A percentile compares a stretch with the other conserved stretches of the same genome.
These are phyloP conservation scores for Thymelicus lineola DNA, from an alignment of 2,888 invertebrate genomes.

Conservation along the genomic window DNA sequence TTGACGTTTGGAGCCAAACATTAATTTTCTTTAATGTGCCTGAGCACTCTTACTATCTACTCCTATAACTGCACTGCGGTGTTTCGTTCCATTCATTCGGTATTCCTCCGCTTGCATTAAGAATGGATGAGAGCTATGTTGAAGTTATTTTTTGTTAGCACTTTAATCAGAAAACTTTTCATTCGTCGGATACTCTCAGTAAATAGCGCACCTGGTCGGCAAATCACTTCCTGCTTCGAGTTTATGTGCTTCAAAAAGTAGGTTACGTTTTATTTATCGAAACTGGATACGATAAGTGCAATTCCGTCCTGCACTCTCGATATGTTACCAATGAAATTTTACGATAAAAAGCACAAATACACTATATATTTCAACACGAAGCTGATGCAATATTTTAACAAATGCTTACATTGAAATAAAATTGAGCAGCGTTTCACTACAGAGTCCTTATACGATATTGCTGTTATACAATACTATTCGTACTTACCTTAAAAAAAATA, in stretches of 20 bases:
- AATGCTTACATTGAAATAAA: constrained; percentile 20
- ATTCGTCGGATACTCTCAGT: constrained; percentile 56
- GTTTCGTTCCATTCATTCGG: constrained; percentile 80
- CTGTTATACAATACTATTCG: too few species aligned
- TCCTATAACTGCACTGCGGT: constrained; percentile 79
- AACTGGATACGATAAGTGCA: constrained; percentile 45
- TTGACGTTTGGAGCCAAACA: constrained; percentile 82
- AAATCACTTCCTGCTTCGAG: constrained; percentile 53
- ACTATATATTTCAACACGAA: constrained; percentile 14
- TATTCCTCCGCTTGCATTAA: constrained; percentile 76
- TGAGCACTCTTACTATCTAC: constrained; percentile 80
- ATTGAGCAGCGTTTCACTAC: constrained; percentile 2
- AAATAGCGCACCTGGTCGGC: constrained; percentile 58
- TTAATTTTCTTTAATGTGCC: constrained; percentile 85
- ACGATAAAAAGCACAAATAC: constrained; percentile 30
- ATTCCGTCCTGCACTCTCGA: constrained; percentile 32
- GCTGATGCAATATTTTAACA: constrained; percentile 24
- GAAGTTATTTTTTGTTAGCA: constrained; percentile 72
- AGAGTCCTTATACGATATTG: not conserved
- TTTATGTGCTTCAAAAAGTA: constrained; percentile 52
- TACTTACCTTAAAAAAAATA: too few species aligned
- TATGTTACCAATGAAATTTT: constrained; percentile 23
- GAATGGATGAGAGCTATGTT: constrained; percentile 74
- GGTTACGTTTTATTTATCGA: constrained; percentile 49
- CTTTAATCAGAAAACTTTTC: constrained; percentile 75